Base-by-base conservation (phyloP, 2,113 vertebrate species). In the Dicaeum eximium region DNA sequence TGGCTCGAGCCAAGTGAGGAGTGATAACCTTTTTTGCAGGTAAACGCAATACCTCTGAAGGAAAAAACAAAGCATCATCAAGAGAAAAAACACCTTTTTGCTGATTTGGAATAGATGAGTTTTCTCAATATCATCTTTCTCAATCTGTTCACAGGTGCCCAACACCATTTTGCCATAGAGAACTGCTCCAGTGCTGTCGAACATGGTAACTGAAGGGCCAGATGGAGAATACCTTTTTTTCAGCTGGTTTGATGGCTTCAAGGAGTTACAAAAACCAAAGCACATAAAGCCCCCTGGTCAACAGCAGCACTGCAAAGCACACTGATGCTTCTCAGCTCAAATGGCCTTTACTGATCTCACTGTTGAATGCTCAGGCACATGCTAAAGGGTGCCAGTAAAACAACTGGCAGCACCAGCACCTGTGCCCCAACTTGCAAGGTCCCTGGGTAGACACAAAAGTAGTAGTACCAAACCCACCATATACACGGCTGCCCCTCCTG, bases 131-230 rank as follows among this genome's bases (percentile, higher is more conserved):
- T 19, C 1, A 3, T 7, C 21, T n/a, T 71, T 50, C 33, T 74
- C 21, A 24, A 6, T 11, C 12, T 53, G 7, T 62, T 74, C 57
- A 22, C 65, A 66, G 47, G 12, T 25, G 35, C 40, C 58, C 35
- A n/a, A 42, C 13, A 61, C 9, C 10, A 18, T 11, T 87, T 70
- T 60, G 51, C 61, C 20, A 11, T 3, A 33, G 7, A 72, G 33
- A 94, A 64, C 38, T n/a, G 60, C 18, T 71, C 16, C 44, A 30
- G 18, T 10, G 27, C 19, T 78, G 53, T 75, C 25, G 37, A 79
- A 51, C 16, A 33, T 0, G 0, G 37, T 17, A 14, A 28, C 25
- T 13, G 16, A 56, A 77, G 25, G 11, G 28, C 40, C 35, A 77
- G 25, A 47, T 7, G 5, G 4, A 8, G 13, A 80, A 33, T 14